Evolutionary conservation across 2,113 vertebrate species (phyloP).

Genomic region (Corythornis madagascariensis): DNA sequence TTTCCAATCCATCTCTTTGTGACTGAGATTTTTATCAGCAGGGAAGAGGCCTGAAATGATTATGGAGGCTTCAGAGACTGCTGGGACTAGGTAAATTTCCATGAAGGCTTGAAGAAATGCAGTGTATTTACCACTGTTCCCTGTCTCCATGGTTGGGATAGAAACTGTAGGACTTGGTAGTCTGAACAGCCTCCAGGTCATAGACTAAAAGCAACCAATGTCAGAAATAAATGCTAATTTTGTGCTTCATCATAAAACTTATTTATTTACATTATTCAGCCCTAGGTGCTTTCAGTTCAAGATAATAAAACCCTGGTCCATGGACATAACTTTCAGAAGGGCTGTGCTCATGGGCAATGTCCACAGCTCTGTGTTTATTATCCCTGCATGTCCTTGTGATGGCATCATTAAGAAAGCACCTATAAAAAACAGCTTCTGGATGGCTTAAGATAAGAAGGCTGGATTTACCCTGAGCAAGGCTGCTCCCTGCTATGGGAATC

Average conservation of each 20-base stretch:
- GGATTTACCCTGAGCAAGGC: background rate
- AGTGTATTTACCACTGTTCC: background rate
- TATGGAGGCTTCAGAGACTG: background rate
- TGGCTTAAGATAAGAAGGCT: background rate
- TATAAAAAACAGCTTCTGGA: background rate
- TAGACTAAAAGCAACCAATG: background rate
- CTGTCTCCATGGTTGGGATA: background rate
- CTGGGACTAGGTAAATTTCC: background rate
- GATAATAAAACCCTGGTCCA: background rate
- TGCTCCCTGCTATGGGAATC: background rate
- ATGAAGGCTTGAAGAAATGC: background rate
- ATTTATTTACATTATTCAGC: background rate
- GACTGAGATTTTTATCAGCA: background rate
- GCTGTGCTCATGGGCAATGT: background rate
- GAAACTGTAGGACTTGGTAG: background rate
- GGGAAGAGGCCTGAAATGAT: background rate
- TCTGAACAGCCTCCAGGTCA: background rate
- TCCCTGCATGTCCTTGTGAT: background rate
- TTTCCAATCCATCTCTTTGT: background rate
- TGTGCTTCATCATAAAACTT: background rate
- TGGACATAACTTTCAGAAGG: background rate
- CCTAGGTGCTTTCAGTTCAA: background rate
- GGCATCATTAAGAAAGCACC: background rate
- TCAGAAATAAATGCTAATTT: background rate
- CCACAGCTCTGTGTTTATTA: background rate